These are phyloP conservation scores for Triplophysa tibetana DNA, from an alignment of 2,113 vertebrate genomes.

Conservation along the genomic window DNA sequence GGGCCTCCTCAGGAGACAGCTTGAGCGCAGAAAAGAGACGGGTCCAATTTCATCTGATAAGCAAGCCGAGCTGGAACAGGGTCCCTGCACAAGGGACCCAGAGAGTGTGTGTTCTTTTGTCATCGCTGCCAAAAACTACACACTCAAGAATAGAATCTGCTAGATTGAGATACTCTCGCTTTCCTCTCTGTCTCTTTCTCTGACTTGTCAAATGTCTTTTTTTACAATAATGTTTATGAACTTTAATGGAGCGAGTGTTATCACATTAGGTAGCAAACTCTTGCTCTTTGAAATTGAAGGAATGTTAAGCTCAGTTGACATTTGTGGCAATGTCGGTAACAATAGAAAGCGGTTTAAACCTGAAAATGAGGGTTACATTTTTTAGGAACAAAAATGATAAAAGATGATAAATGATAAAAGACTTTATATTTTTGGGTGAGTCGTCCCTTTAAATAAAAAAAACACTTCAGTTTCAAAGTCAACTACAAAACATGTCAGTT, in stretches of 20 bases:
- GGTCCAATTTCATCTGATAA: constrained; percentile 46
- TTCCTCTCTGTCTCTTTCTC: not conserved
- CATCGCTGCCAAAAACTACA: constrained; percentile 36
- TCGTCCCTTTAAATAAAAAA: no score
- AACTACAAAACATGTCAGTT: not conserved
- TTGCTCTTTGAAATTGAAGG: not conserved
- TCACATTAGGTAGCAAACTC: not conserved
- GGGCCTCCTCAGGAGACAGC: constrained; percentile 31
- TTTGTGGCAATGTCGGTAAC: no score
- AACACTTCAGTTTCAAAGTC: no score
- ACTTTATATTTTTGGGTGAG: no score
- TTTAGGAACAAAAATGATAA: no score
- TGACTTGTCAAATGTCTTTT: not conserved
- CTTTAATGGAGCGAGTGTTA: not conserved
- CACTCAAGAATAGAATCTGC: constrained; percentile 63
- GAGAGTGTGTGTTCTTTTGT: constrained; percentile 36
- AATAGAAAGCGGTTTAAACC: no score
- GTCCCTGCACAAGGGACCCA: constrained; percentile 21
- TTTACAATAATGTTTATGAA: not conserved
- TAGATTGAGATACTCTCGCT: not conserved
- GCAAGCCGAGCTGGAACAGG: constrained; percentile 33
- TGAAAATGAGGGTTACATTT: no score
- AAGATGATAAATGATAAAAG: no score
- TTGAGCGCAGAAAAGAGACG: constrained; percentile 30
- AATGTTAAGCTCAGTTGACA: no score